Conservation (phyloP, 2,888 invertebrate genomes). For the Pollenia amentaria region DNA sequence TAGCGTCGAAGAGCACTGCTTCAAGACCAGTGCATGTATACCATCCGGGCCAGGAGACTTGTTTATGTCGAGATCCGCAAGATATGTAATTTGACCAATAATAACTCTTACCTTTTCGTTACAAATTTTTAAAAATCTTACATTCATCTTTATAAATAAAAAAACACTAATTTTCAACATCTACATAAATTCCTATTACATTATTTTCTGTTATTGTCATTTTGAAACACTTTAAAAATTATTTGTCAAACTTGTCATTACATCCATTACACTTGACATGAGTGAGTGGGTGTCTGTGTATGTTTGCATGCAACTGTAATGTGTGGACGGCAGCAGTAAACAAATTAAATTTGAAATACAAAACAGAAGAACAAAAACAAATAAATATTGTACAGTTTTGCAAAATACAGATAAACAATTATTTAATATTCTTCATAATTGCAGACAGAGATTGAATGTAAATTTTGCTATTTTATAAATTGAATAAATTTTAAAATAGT, state of each 20-base stretch:
- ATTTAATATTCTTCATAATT: constrained; percentile 21
- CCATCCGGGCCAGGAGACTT: too few relatives aligned
- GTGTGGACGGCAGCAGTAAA: constrained; percentile 29
- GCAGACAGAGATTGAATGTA: neutral
- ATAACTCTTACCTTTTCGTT: too few relatives aligned
- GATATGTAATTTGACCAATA: too few relatives aligned
- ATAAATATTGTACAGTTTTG: neutral
- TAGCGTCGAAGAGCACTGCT: too few relatives aligned
- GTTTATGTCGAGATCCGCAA: too few relatives aligned
- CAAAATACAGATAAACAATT: constrained; percentile 28
- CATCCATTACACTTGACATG: constrained; percentile 48
- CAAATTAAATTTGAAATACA: neutral
- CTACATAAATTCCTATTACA: too few relatives aligned
- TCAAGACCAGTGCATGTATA: too few relatives aligned
- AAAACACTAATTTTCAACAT: too few relatives aligned
- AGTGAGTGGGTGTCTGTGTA: neutral
- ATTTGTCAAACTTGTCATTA: constrained; percentile 67
- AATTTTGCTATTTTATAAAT: too few relatives aligned
- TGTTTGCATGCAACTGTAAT: neutral
- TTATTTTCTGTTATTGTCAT: neutral
- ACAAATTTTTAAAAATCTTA: too few relatives aligned
- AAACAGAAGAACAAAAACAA: neutral
- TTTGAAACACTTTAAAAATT: constrained; percentile 43
- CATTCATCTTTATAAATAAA: neutral
- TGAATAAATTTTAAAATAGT: too few relatives aligned